Evolutionary conservation across 2,888 invertebrate species (phyloP).

Genomic region (Drosophila paracracens): DNA sequence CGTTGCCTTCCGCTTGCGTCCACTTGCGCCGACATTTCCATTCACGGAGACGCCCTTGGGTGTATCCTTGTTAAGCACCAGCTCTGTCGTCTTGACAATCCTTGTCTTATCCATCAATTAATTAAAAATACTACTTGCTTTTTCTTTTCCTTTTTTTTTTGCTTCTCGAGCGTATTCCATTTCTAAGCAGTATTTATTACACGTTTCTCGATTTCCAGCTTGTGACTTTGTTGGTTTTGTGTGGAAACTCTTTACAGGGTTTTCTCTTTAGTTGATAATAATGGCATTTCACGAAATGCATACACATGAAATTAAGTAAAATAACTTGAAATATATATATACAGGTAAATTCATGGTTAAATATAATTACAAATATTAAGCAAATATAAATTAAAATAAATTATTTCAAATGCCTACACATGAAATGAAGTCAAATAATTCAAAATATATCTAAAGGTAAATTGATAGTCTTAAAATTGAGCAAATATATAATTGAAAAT

Average conservation of each 20-base stretch:
- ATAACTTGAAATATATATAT: neutral
- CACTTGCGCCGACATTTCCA: conserved; percentile 19
- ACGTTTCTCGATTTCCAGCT: neutral
- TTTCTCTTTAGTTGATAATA: neutral
- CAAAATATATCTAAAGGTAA: neutral
- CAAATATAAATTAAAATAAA: neutral
- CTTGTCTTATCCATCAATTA: conserved; percentile 14
- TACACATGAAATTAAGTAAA: neutral
- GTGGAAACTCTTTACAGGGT: neutral
- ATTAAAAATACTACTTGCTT: neutral
- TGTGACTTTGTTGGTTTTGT: neutral
- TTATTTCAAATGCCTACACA: neutral
- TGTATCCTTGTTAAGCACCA: conserved; percentile 2
- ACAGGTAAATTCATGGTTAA: neutral
- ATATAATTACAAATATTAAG: neutral
- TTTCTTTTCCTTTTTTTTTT: neutral
- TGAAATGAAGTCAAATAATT: neutral
- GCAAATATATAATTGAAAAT: neutral
- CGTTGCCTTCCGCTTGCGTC: conserved; percentile 9
- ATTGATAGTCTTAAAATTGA: neutral
- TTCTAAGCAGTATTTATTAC: conserved; percentile 1
- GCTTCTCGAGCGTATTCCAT: neutral
- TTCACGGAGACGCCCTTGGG: conserved; percentile 18
- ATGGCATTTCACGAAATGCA: neutral
- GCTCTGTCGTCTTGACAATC: conserved; percentile 2